These are phyloP conservation scores for Notarius quadriscutis DNA, from an alignment of 2,113 vertebrate genomes.

Conservation along the genomic window DNA sequence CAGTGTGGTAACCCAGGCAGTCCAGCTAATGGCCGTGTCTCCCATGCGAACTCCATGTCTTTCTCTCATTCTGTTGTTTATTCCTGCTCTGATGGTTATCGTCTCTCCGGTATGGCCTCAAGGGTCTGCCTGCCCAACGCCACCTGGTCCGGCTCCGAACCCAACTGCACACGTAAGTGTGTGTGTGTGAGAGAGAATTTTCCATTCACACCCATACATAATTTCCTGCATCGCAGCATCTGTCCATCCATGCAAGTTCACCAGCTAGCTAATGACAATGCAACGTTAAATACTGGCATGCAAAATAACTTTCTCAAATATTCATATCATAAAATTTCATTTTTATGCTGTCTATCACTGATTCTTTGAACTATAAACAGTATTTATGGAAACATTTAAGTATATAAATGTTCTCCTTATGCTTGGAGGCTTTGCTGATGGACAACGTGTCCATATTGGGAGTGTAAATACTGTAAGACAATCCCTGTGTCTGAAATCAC, in stretches of 20 bases:
- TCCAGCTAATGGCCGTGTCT: slow-evolving; percentile 86
- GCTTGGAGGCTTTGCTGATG: neutral
- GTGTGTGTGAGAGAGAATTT: neutral
- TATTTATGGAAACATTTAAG: neutral
- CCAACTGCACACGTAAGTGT: slow-evolving; percentile 93
- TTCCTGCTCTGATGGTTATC: slow-evolving; percentile 90
- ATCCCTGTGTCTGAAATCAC: too few relatives aligned
- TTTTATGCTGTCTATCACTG: neutral
- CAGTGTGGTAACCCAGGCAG: slow-evolving; percentile 94
- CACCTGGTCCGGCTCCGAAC: slow-evolving; percentile 90
- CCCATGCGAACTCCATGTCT: slow-evolving; percentile 85
- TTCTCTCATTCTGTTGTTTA: slow-evolving; percentile 93
- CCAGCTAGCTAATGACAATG: neutral
- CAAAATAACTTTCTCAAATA: neutral
- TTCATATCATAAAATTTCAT: neutral
- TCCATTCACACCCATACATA: neutral
- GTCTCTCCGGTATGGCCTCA: slow-evolving; percentile 86
- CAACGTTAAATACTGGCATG: neutral
- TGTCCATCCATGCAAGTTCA: neutral
- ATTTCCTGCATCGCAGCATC: neutral
- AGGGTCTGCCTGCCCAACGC: slow-evolving; percentile 92
- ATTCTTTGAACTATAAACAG: neutral
- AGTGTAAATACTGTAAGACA: neutral
- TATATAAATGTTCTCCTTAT: neutral
- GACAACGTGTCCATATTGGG: neutral